Conservation (phyloP, 2,113 vertebrate genomes). For the Crotalus horridus region DNA sequence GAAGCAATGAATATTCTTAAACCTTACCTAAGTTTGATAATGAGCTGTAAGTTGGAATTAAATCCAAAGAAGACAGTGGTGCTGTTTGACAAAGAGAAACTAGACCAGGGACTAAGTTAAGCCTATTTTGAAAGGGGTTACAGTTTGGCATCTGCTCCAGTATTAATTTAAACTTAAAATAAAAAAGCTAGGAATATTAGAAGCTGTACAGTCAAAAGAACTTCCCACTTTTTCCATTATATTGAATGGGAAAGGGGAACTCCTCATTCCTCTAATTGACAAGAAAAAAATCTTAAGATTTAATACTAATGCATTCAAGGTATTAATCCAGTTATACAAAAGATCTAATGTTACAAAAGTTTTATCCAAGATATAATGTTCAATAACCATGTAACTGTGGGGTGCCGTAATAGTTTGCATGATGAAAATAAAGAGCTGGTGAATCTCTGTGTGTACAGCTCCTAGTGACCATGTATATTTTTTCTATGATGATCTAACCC, state of each 20-base stretch:
- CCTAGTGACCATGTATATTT: neutral
- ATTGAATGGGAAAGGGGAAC: neutral
- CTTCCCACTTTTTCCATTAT: neutral
- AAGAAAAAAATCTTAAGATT: conserved; percentile 53
- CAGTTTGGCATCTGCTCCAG: conserved; percentile 6
- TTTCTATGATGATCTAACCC: neutral
- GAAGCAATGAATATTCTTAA: too few species aligned
- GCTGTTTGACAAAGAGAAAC: too few species aligned
- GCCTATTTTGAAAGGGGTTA: too few species aligned
- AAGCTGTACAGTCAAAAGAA: neutral
- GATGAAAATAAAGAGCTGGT: conserved; percentile 1
- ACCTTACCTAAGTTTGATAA: too few species aligned
- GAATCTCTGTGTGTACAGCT: conserved; percentile 24
- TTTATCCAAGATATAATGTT: conserved; percentile 17
- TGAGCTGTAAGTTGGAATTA: too few species aligned
- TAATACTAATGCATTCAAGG: conserved; percentile 46
- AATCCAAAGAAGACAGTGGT: too few species aligned
- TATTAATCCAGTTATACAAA: conserved; percentile 38
- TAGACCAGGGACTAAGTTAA: too few species aligned
- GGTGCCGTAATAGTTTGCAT: conserved; percentile 23
- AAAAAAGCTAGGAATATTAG: conserved; percentile 31
- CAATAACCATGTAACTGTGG: conserved; percentile 27
- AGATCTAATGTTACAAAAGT: conserved; percentile 37
- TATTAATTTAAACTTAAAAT: conserved; percentile 22
- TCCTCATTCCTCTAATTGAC: neutral